Conservation (phyloP, 2,113 vertebrate species). For the Tympanuchus pallidicinctus region DNA sequence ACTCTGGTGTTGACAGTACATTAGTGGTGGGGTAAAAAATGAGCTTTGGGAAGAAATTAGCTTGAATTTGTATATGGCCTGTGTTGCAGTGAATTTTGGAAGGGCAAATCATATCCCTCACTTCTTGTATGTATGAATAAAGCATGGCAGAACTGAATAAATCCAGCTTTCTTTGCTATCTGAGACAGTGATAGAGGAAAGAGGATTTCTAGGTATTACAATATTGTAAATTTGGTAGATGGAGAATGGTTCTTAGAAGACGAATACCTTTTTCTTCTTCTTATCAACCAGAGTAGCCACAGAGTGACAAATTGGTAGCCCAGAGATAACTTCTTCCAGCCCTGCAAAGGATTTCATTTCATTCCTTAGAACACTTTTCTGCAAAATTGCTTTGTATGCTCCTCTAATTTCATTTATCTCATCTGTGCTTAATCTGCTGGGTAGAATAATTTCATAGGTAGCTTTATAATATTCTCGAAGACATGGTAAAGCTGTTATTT, state of each 20-base stretch:
- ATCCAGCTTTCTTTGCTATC: neutral
- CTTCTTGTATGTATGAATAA: neutral
- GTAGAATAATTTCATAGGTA: neutral
- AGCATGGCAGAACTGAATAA: neutral
- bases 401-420: neutral
- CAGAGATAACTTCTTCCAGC: neutral
- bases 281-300: neutral
- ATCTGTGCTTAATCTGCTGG: neutral
- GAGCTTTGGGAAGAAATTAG: neutral
- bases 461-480: neutral
- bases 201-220: neutral
- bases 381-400: neutral
- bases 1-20: neutral
- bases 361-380: neutral
- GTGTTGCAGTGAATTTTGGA: accelerated
- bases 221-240: neutral
- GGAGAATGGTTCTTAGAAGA: neutral
- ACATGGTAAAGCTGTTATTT: neutral
- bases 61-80: neutral
- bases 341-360: neutral
- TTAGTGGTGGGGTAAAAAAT: neutral
- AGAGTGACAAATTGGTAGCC: neutral
- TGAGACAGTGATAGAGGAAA: neutral
- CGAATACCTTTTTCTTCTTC: no score
- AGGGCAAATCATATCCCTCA: neutral